These are phyloP conservation scores for Plutomurus gul DNA, from an alignment of 1,140 invertebrate genomes.

Conservation along the genomic window DNA sequence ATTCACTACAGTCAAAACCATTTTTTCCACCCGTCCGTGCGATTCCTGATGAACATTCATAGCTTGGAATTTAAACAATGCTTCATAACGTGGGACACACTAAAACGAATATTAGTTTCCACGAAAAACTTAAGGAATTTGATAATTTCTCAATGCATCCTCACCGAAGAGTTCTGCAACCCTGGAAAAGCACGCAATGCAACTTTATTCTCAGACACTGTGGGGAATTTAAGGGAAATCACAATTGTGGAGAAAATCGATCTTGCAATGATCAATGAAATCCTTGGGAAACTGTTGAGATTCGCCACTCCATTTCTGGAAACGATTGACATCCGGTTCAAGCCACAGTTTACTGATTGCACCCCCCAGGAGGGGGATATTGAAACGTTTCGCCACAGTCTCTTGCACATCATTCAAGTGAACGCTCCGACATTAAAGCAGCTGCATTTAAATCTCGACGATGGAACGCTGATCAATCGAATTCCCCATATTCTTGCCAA, in stretches of 20 bases:
- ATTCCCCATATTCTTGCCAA: not conserved
- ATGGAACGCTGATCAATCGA: not conserved
- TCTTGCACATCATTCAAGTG: not conserved
- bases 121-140: not conserved
- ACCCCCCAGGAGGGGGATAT: not conserved
- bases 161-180: not conserved
- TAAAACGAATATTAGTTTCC: not conserved
- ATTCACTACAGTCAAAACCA: not conserved
- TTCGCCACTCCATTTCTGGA: not conserved
- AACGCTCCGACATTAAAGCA: not conserved
- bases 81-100: slow-evolving; percentile 1
- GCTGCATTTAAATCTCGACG: not conserved
- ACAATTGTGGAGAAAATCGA: not conserved
- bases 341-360: not conserved
- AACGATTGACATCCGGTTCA: not conserved
- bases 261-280: not conserved
- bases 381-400: not conserved
- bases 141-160: not conserved
- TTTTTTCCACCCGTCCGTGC: not conserved
- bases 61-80: not conserved
- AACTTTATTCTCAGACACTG: not conserved
- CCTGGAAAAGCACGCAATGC: not conserved
- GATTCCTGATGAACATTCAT: not conserved
- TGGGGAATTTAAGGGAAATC: not conserved
- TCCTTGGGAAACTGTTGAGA: not conserved